Percentiles rank a stretch among this genome's conserved stretches.
phyloP scores from a whole-genome alignment of 2,888 invertebrate genomes.

The Tenthredo amoena region DNA sequence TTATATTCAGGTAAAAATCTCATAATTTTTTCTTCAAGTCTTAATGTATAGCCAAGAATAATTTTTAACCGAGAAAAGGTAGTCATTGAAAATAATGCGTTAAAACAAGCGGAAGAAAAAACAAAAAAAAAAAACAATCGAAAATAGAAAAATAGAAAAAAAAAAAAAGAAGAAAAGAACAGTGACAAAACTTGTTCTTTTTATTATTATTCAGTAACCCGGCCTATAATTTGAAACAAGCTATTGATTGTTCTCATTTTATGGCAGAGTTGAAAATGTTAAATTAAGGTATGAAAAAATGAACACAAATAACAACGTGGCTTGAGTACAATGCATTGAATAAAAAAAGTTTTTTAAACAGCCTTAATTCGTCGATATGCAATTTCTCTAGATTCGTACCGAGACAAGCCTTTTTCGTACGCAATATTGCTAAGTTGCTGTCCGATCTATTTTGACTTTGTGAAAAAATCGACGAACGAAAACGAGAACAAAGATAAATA shows the following conservation, averaged over 20 bases:
- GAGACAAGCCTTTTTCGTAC: background rate
- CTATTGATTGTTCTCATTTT: background rate
- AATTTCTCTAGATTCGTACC: background rate
- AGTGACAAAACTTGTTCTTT: background rate
- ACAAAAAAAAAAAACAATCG: background rate
- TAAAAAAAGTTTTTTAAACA: background rate
- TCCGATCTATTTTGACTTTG: background rate
- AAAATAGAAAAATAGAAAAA: too few relatives aligned
- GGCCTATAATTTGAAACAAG: background rate
- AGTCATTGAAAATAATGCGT: conserved; percentile 3
- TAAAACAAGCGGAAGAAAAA: background rate
- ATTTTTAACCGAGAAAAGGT: background rate
- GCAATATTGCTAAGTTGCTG: background rate
- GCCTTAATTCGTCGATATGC: background rate
- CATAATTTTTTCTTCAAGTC: background rate
- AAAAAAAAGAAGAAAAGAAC: background rate
- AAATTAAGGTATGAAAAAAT: background rate
- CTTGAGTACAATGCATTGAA: background rate
- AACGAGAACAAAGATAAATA: background rate
- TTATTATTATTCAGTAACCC: background rate
- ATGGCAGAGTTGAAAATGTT: too few relatives aligned
- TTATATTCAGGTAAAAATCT: background rate
- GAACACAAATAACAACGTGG: background rate
- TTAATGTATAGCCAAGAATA: background rate
- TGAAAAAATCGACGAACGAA: background rate